Base-by-base conservation (phyloP, 1,140 invertebrate genomes). In the Phenacoccus solenopsis region DNA sequence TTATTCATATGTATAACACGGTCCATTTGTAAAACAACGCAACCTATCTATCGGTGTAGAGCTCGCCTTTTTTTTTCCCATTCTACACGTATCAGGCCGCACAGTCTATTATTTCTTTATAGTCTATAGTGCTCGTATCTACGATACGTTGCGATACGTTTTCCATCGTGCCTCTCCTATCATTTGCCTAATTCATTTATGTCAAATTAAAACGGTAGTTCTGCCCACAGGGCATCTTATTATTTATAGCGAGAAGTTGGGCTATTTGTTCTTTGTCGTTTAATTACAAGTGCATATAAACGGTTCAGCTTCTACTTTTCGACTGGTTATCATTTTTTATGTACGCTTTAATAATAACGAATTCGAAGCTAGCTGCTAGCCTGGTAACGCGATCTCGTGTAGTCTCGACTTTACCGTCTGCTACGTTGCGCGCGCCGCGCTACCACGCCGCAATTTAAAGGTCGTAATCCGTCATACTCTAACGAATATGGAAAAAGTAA, bases 201-300 rank as follows among this genome's bases (percentile, higher is more conserved):
- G 38, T 49, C 38, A 49, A 49, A 49, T 49, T 49, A 49, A 49
- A 49, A 49, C 38, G 16, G 38, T 49, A 49, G 38, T 49, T 49
- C 38, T 49, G 38, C 38, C 38, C 20, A 49, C 38, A n/a, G 38
- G 38, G 38, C 38, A 49, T 10, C 20, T 49, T 49, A 49, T 49
- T 49, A 49, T 49, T 49, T 49, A 49, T 49, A 49, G 38, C 38
- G 38, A 49, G 38, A 49, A 49, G 5, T 49, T 49, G 38, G 38
- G 38, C 38, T 49, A 49, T 49, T 49, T 49, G 38, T 49, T 49
- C 38, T 49, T 49, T 49, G 38, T 49, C 38, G 38, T 49, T 49
- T 49, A 49, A 49, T 49, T 49, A 49, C 38, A 49, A 49, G 38
- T 49, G 38, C 38, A n/a, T 49, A 49, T 49, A 49, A 49, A 49